A percentile compares a stretch with the other conserved stretches of the same genome.
Evolutionary conservation across 2,888 invertebrate genomes (phyloP).

Genomic region (Nysson spinosus): DNA sequence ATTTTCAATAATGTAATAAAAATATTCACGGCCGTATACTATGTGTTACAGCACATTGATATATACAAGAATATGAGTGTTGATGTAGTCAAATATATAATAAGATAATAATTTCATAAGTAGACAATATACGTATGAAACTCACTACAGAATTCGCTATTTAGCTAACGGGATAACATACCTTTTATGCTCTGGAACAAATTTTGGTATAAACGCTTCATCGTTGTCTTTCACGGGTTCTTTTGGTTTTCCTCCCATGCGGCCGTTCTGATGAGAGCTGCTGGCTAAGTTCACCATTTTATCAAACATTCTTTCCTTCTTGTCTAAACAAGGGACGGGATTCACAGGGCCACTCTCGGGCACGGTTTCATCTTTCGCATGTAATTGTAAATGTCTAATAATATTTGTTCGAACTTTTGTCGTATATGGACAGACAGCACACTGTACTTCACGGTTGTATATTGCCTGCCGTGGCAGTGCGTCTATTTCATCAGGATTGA

Average conservation of each 20-base stretch:
- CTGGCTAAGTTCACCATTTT: slow-evolving; percentile 91
- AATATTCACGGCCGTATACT: no score
- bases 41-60: no score
- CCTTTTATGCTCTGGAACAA: slow-evolving; percentile 74
- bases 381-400: slow-evolving; percentile 84
- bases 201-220: slow-evolving; percentile 69
- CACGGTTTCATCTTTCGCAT: slow-evolving; percentile 81
- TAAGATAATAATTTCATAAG: no score
- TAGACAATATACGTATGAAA: no score
- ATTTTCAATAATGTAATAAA: no score
- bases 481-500: slow-evolving; percentile 82
- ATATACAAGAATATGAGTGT: no score
- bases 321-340: slow-evolving; percentile 88
- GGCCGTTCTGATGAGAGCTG: slow-evolving; percentile 80
- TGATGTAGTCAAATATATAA: no score
- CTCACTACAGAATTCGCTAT: not conserved
- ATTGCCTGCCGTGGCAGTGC: slow-evolving; percentile 83
- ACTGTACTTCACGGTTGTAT: slow-evolving; percentile 81
- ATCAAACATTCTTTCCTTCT: slow-evolving; percentile 89
- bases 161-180: slow-evolving; percentile 25
- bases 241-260: slow-evolving; percentile 74
- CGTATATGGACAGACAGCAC: slow-evolving; percentile 83
- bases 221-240: slow-evolving; percentile 51
- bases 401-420: slow-evolving; percentile 87
- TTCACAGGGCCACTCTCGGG: slow-evolving; percentile 86